phyloP scores from a whole-genome alignment of 2,888 invertebrate species.

The Eupithecia pulchellata region DNA sequence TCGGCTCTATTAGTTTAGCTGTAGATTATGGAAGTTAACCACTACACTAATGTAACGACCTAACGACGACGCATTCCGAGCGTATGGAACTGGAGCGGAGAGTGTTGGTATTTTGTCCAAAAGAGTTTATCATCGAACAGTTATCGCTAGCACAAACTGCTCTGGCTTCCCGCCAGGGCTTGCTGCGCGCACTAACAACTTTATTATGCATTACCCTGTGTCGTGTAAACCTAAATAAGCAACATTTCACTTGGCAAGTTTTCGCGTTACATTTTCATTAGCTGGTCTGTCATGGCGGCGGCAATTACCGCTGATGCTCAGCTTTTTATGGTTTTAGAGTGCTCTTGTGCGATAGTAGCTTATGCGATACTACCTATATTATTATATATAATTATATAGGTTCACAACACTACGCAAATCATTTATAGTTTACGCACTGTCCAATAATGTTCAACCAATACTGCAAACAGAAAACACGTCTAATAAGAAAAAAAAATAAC shows the following conservation, averaged over 20 bases:
- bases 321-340: constrained; percentile 35
- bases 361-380: background rate
- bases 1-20: background rate
- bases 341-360: constrained; percentile 8
- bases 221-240: constrained; percentile 77
- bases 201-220: constrained; percentile 79
- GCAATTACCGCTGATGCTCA: constrained; percentile 52
- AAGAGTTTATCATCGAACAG: constrained; percentile 61
- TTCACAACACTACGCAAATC: background rate
- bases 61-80: constrained; percentile 5
- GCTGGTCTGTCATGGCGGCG: constrained; percentile 61
- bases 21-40: background rate
- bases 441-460: background rate
- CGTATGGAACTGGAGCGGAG: constrained; percentile 19
- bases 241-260: constrained; percentile 79
- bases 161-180: constrained; percentile 67
- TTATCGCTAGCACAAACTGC: constrained; percentile 57
- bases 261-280: constrained; percentile 79
- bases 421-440: background rate
- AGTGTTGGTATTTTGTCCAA: constrained; percentile 35
- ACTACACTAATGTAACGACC: constrained; percentile 7
- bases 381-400: background rate
- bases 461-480: background rate
- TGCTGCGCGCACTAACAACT: constrained; percentile 70
- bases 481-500: background rate